These are phyloP conservation scores for Pyxicephalus adspersus DNA, from an alignment of 2,113 vertebrate species.

Conservation along the genomic window DNA sequence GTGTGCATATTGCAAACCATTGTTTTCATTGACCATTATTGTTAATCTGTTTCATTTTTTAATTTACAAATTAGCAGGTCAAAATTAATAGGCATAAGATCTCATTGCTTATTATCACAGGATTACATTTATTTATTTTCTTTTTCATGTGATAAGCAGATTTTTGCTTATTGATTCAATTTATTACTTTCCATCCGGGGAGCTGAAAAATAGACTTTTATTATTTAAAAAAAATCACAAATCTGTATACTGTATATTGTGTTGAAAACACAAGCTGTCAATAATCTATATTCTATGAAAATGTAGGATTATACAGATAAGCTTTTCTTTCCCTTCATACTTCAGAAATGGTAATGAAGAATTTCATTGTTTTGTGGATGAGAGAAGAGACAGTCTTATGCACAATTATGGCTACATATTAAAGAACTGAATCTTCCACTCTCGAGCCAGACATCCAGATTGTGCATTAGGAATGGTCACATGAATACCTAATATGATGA, in stretches of 20 bases:
- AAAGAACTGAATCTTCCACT: too few relatives aligned
- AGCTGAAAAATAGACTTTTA: background rate
- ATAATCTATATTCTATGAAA: background rate
- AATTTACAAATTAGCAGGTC: conserved; percentile 55
- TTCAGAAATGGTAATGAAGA: too few relatives aligned
- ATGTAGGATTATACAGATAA: too few relatives aligned
- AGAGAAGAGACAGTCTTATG: too few relatives aligned
- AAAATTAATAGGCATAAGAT: conserved; percentile 35
- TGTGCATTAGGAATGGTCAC: too few relatives aligned
- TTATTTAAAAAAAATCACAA: background rate
- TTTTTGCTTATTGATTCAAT: conserved; percentile 27
- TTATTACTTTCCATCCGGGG: conserved; percentile 6
- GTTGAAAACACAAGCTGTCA: background rate
- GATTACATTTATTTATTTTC: conserved; percentile 25
- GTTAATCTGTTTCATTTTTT: conserved; percentile 37
- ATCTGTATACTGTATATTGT: background rate
- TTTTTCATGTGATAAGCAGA: conserved; percentile 30
- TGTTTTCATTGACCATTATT: conserved; percentile 47
- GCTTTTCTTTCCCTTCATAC: too few relatives aligned
- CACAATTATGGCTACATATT: too few relatives aligned
- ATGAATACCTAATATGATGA: too few relatives aligned
- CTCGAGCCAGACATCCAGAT: too few relatives aligned
- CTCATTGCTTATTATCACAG: conserved; percentile 26
- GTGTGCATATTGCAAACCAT: conserved; percentile 41
- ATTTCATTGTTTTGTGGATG: too few relatives aligned